Conservation (phyloP, 2,113 vertebrate genomes). For the Climacteris rufus region DNA sequence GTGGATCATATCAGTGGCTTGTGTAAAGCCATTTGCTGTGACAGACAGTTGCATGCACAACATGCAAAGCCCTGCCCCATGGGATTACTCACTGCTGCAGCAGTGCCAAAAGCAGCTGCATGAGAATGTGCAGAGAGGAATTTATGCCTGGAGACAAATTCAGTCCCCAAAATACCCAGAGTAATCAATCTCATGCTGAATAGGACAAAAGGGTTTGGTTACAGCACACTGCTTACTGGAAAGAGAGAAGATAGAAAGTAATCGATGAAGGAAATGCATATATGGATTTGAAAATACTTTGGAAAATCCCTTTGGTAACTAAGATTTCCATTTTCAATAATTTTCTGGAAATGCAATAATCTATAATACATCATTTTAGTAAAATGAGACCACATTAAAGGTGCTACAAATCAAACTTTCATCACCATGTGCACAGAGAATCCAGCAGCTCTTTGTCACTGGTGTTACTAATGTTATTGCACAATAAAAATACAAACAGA, state of each 20-base stretch:
- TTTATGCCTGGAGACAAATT: conserved; percentile 72
- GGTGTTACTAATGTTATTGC: not conserved
- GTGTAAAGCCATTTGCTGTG: conserved; percentile 68
- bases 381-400: not conserved
- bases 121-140: conserved; percentile 3
- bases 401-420: not conserved
- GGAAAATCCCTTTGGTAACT: not conserved
- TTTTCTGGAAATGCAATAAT: not conserved
- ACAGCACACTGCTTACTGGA: not conserved
- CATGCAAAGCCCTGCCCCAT: conserved; percentile 71
- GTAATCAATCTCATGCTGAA: conserved; percentile 73
- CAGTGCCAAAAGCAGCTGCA: conserved; percentile 60
- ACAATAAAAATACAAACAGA: not conserved
- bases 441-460: not conserved
- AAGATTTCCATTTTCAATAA: not conserved
- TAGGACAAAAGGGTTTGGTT: conserved; percentile 58
- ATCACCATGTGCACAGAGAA: not conserved
- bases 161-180: conserved; percentile 64
- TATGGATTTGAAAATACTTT: not conserved
- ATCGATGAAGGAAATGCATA: not conserved
- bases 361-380: not conserved
- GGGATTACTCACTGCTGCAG: conserved; percentile 74
- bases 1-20: not conserved
- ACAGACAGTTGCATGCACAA: conserved; percentile 58
- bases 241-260: not conserved